Conservation (phyloP, 2,888 invertebrate species). For the Pollenia griseotomentosa region DNA sequence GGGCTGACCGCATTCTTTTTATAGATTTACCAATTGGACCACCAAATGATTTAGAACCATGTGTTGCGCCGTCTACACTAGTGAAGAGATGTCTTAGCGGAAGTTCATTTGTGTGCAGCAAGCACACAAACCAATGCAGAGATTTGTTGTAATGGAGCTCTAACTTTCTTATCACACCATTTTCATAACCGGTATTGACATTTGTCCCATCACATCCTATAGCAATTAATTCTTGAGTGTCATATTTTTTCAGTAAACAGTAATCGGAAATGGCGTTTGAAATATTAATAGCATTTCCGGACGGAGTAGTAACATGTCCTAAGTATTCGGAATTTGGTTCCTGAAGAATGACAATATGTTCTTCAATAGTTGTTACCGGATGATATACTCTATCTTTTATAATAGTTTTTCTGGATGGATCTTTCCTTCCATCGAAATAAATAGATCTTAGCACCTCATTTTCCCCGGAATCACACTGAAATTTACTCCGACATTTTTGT, state of each 20-base stretch:
- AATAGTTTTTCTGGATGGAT: slow-evolving; percentile 38
- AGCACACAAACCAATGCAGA: not conserved
- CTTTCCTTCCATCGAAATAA: slow-evolving; percentile 16
- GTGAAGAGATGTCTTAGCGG: too few species aligned
- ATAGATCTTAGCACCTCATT: slow-evolving; percentile 17
- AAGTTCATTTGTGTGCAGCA: too few species aligned
- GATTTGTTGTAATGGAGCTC: slow-evolving; percentile 1
- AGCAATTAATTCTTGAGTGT: slow-evolving; percentile 22
- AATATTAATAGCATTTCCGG: not conserved
- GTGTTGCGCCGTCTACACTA: too few species aligned
- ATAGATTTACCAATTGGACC: slow-evolving; percentile 1
- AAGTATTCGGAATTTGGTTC: slow-evolving; percentile 32
- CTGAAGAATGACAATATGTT: slow-evolving; percentile 31
- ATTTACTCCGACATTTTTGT: slow-evolving; percentile 20
- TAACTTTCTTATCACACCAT: slow-evolving; percentile 11
- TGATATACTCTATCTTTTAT: slow-evolving; percentile 23
- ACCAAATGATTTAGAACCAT: too few species aligned
- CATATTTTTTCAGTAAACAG: slow-evolving; percentile 13
- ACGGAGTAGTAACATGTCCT: not conserved
- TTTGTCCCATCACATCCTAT: slow-evolving; percentile 20
- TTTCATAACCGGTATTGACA: slow-evolving; percentile 7
- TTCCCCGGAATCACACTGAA: slow-evolving; percentile 21
- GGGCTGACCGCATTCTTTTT: not conserved
- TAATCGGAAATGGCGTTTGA: slow-evolving; percentile 14
- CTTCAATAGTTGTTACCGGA: slow-evolving; percentile 29